Conservation (phyloP, 2,888 invertebrate species). For the Leptopilina myrica region DNA sequence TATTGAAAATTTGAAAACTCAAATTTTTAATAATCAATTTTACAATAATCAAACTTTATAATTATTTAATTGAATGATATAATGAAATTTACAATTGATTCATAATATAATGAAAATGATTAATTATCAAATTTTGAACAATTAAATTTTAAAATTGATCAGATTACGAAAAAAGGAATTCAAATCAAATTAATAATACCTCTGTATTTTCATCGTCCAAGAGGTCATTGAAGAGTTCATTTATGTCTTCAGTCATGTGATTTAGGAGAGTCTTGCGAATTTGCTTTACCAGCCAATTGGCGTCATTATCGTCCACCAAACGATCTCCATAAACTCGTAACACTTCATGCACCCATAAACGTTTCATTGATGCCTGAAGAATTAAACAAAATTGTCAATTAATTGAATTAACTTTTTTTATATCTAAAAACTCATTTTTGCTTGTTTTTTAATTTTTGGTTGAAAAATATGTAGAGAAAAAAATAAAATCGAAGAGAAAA, state of each 20-base stretch:
- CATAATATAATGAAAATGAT: no score
- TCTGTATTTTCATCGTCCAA: conserved; percentile 37
- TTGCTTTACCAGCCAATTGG: conserved; percentile 87
- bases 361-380: conserved; percentile 86
- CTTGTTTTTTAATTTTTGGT: no score
- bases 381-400: conserved; percentile 39
- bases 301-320: conserved; percentile 89
- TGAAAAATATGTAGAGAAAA: no score
- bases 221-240: conserved; percentile 84
- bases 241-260: conserved; percentile 83
- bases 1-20: no score
- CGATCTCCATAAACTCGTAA: conserved; percentile 95
- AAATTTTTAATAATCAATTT: no score
- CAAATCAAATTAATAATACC: conserved; percentile 42
- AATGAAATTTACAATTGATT: no score
- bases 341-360: conserved; percentile 96
- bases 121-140: no score
- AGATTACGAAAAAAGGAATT: not conserved
- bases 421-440: no score
- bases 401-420: not conserved
- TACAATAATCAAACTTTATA: no score
- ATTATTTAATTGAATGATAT: no score
- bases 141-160: no score
- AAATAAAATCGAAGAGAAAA: no score
- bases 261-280: conserved; percentile 81